Evolutionary conservation across 1,140 invertebrate species (phyloP).

Genomic region (Papilio dardanus): DNA sequence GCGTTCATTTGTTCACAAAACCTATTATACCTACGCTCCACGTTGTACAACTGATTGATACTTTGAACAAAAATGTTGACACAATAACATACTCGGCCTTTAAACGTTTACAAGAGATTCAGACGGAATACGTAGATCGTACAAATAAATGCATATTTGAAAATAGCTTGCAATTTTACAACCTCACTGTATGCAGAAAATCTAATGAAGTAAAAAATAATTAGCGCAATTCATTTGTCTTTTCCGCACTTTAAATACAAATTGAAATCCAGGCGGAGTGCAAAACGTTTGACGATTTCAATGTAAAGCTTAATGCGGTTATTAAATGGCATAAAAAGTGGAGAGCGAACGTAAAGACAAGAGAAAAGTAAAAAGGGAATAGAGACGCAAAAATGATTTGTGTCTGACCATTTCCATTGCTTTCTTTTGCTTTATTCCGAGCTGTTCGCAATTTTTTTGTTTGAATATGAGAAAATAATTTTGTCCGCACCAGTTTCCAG

Average conservation of each 20-base stretch:
- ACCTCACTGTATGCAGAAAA: neutral
- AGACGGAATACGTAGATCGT: neutral
- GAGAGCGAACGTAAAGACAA: constrained; percentile 4
- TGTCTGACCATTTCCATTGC: constrained; percentile 25
- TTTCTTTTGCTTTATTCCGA: constrained; percentile 34
- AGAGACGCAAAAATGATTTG: constrained; percentile 36
- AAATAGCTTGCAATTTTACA: neutral
- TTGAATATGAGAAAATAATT: constrained; percentile 53
- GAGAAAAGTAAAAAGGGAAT: constrained; percentile 26
- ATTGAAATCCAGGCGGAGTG: neutral
- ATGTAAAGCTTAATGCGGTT: constrained; percentile 8
- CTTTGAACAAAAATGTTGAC: constrained; percentile 3
- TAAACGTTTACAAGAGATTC: constrained; percentile 23
- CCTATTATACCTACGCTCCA: too few species aligned
- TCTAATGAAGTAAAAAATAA: neutral
- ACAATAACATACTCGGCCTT: constrained; percentile 23
- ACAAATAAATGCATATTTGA: constrained; percentile 15
- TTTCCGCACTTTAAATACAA: neutral
- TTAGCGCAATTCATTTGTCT: neutral
- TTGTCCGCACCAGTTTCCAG: constrained; percentile 61
- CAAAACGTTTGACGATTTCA: neutral
- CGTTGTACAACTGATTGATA: constrained; percentile 19
- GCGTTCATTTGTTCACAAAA: neutral
- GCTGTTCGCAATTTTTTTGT: constrained; percentile 34
- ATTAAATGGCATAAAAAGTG: constrained; percentile 35